Conservation (phyloP, 2,888 invertebrate genomes). For the Nephrotoma guestfalica region DNA sequence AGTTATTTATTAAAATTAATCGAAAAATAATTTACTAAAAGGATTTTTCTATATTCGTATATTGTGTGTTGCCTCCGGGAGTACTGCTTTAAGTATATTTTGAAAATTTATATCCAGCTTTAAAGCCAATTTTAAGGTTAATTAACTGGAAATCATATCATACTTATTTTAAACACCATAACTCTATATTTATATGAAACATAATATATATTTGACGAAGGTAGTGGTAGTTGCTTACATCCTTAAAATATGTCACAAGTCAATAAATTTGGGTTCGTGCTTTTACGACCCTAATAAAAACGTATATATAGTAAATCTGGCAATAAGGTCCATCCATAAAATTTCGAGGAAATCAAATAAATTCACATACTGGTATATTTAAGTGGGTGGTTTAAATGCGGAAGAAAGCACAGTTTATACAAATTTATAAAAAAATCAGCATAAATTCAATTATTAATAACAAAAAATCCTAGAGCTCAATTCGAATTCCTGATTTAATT, state of each 20-base stretch:
- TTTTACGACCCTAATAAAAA: too few relatives aligned
- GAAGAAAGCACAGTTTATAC: too few relatives aligned
- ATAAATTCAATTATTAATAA: neutral
- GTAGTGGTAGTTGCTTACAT: neutral
- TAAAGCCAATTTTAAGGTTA: neutral
- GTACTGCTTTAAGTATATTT: neutral
- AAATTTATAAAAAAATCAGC: neutral
- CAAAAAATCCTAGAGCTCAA: neutral
- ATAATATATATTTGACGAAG: neutral
- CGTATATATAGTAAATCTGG: neutral
- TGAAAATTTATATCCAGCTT: too few relatives aligned
- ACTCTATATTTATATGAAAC: neutral
- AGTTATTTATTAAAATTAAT: neutral
- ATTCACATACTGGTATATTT: neutral
- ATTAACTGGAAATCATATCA: neutral
- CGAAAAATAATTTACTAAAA: neutral
- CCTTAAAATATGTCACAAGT: neutral
- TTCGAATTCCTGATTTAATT: neutral
- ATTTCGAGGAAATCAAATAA: neutral
- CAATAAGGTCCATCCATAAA: neutral
- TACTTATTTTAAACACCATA: neutral
- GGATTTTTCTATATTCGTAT: neutral
- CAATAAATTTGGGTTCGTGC: neutral
- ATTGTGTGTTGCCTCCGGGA: neutral
- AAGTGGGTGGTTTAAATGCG: too few relatives aligned